Evolutionary conservation across 2,888 invertebrate species (phyloP), one percentile per base, ranked within the genome.

Genomic region (Rhagonycha lutea): DNA sequence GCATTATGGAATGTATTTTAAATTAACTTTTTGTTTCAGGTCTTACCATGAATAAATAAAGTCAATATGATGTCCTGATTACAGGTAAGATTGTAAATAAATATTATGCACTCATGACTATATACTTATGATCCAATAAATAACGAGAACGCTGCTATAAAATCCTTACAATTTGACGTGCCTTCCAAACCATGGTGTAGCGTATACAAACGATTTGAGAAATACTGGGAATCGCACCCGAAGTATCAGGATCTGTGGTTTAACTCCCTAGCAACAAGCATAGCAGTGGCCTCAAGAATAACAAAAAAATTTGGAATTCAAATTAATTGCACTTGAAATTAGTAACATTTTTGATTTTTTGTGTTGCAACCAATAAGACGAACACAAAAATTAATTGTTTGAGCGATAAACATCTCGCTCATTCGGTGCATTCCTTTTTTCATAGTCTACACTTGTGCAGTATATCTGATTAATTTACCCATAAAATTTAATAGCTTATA

Each of bases 401-500:
- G 47, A n/a, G n/a, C 47, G 47, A 47, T 47, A 47, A 47, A 47
- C n/a, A 47, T 47, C 47, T 47, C 47, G 18, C 18, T 18, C 18
- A 18, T 18, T 18, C 18, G n/a, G n/a, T 47, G 47, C 47, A 47
- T n/a, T 47, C 47, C 47, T 47, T 47, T 47, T 47, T 47, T 47
- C 47, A 47, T 68, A 68, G 67, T 62, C 24, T 69, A 63, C 68
- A 73, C 24, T 69, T 28, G 47, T 14, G 32, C 61, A 72, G 47
- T 62, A 23, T 24, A 68, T 68, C 28, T 74, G 69, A 74, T 74
- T 74, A 74, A 74, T 70, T 74, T 70, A 62, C 14, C 68, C 70
- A 71, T 75, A 75, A 75, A 75, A 71, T 75, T 68, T 71, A 75
- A 75, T 47, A 28, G 69, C 63, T 12, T 68, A 63, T 61, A 70